These are phyloP conservation scores for Drosophila yakuba DNA, from an alignment of 1,140 invertebrate species.

Conservation along the genomic window DNA sequence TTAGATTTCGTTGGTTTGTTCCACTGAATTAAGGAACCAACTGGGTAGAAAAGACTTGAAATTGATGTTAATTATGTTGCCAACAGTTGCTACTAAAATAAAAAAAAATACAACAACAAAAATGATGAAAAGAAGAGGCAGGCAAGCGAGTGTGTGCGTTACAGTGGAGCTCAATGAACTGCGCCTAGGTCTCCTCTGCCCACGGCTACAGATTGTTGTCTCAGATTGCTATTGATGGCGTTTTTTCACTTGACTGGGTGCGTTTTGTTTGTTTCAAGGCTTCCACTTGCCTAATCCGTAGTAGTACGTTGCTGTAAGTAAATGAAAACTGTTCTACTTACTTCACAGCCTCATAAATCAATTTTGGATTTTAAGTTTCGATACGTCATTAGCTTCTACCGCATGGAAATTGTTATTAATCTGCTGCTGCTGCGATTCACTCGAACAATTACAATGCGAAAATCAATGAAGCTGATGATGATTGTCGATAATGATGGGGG, in stretches of 20 bases:
- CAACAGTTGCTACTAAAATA: slow-evolving; percentile 57
- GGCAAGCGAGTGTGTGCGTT: slow-evolving; percentile 23
- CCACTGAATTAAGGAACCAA: slow-evolving; percentile 39
- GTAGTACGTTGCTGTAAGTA: background rate
- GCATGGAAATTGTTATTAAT: slow-evolving; percentile 37
- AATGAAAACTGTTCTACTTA: slow-evolving; percentile 37
- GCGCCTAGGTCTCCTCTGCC: slow-evolving; percentile 55
- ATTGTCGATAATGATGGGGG: slow-evolving; percentile 56
- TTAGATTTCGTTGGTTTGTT: slow-evolving; percentile 57
- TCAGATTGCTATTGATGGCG: slow-evolving; percentile 17
- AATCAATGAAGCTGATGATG: slow-evolving; percentile 53
- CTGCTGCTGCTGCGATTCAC: slow-evolving; percentile 20
- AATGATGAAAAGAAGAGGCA: slow-evolving; percentile 10
- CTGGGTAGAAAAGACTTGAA: slow-evolving; percentile 36
- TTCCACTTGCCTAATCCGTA: slow-evolving; percentile 21
- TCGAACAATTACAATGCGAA: slow-evolving; percentile 60
- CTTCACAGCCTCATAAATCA: slow-evolving; percentile 40
- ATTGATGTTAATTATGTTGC: slow-evolving; percentile 76
- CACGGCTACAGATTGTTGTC: slow-evolving; percentile 37
- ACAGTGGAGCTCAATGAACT: slow-evolving; percentile 71
- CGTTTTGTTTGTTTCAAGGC: slow-evolving; percentile 41
- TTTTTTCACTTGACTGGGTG: slow-evolving; percentile 29
- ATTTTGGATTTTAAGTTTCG: slow-evolving; percentile 19
- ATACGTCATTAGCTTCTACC: slow-evolving; percentile 38
- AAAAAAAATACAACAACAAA: slow-evolving; percentile 2